Percentiles rank a stretch among this genome's conserved stretches.
Conservation (phyloP, 2,113 vertebrate species). For the Elephantulus edwardii region DNA sequence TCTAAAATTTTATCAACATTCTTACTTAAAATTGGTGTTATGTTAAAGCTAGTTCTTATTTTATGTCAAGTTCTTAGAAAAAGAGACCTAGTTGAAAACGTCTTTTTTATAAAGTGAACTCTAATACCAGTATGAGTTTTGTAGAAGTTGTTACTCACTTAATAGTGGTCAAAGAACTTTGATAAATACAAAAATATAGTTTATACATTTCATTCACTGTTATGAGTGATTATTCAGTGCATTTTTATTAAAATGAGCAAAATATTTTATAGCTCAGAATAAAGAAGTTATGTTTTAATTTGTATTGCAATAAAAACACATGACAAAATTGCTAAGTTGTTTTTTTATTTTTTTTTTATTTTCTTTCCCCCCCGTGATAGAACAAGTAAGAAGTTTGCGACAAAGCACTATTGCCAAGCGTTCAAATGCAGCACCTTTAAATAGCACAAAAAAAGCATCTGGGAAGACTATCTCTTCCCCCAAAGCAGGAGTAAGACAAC, state of each 20-base stretch:
- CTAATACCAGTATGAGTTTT: conserved; percentile 31
- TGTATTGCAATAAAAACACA: conserved; percentile 66
- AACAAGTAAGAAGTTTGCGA: conserved; percentile 85
- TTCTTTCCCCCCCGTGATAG: conserved; percentile 76
- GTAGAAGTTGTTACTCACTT: not conserved
- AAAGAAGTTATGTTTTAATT: conserved; percentile 54
- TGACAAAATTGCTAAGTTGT: conserved; percentile 70
- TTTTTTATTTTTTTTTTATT: conserved; percentile 72
- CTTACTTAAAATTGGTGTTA: not conserved
- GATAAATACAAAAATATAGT: conserved; percentile 6
- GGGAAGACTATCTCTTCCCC: conserved; percentile 81
- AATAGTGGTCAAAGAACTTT: conserved; percentile 41
- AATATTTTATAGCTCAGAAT: conserved; percentile 49
- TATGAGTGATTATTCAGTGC: conserved; percentile 33
- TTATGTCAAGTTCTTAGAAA: conserved; percentile 25
- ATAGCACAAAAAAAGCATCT: conserved; percentile 80
- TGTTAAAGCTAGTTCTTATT: conserved; percentile 30
- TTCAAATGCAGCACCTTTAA: conserved; percentile 78
- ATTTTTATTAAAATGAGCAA: conserved; percentile 48
- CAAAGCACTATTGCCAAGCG: conserved; percentile 87
- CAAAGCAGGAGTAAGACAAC: conserved; percentile 82
- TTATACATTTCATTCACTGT: not conserved
- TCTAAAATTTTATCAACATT: conserved; percentile 39
- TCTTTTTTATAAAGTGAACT: not conserved
- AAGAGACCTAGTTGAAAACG: conserved; percentile 23